Conservation (phyloP, 2,888 invertebrate species). For the Xanthorhoe designata region DNA sequence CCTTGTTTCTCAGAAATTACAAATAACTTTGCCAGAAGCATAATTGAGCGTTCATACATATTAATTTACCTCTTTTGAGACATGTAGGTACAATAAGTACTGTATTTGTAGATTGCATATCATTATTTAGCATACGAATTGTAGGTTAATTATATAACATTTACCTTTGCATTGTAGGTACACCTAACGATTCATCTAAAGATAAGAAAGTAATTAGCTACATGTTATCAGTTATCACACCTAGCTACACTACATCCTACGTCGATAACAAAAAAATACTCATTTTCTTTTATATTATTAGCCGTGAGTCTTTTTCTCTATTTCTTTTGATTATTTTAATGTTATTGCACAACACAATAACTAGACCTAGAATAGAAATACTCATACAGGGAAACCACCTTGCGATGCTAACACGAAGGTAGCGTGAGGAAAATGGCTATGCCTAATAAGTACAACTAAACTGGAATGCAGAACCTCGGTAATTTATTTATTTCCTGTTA, state of each 20-base stretch:
- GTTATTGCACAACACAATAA: slow-evolving; percentile 1
- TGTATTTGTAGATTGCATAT: neutral
- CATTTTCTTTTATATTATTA: too few species aligned
- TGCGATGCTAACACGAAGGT: slow-evolving; percentile 10
- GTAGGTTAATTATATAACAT: too few species aligned
- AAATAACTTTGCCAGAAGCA: neutral
- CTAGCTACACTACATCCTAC: too few species aligned
- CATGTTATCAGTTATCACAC: too few species aligned
- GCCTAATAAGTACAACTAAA: slow-evolving; percentile 4
- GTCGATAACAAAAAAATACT: too few species aligned
- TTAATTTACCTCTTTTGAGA: too few species aligned
- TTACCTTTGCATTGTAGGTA: too few species aligned
- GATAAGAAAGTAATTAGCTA: too few species aligned
- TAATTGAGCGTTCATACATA: neutral
- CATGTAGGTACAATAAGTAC: neutral
- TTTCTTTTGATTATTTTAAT: neutral
- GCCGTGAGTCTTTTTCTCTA: neutral
- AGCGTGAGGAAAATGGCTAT: slow-evolving; percentile 15
- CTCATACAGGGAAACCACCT: slow-evolving; percentile 1
- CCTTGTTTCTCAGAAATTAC: slow-evolving; percentile 2
- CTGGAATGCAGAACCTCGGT: neutral
- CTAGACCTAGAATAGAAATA: neutral
- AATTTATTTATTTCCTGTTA: slow-evolving; percentile 11
- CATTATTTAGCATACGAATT: too few species aligned
- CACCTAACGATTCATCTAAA: too few species aligned